Evolutionary conservation across 2,113 vertebrate species (phyloP).

Genomic region (Catagonus wagneri): DNA sequence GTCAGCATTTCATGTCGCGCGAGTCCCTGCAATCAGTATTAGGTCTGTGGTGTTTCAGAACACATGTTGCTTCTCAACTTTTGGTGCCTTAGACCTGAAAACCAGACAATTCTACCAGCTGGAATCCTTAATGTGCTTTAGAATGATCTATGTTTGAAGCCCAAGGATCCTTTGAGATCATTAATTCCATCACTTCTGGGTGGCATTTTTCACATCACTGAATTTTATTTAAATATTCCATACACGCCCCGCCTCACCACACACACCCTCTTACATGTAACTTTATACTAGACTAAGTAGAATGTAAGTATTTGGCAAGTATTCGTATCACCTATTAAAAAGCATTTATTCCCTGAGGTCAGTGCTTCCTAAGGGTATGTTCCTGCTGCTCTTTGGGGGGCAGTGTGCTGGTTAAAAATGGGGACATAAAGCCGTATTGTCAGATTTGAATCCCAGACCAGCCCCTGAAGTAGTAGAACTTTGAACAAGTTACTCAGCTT

Average conservation of each 20-base stretch:
- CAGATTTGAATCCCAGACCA: neutral
- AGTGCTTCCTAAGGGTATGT: neutral
- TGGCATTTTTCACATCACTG: neutral
- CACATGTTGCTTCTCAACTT: neutral
- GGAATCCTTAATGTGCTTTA: slow-evolving; percentile 23
- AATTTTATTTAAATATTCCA: neutral
- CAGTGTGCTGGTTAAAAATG: neutral
- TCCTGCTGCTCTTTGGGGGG: neutral
- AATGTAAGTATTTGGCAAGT: neutral
- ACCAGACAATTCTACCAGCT: neutral
- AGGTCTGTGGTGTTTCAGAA: neutral
- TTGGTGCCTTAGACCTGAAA: neutral
- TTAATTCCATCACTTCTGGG: neutral
- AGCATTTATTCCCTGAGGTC: neutral
- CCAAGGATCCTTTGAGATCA: neutral
- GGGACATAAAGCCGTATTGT: fast-evolving
- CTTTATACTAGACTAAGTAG: neutral
- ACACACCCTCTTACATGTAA: neutral
- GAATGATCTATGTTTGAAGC: neutral
- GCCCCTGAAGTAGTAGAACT: neutral
- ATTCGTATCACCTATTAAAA: neutral
- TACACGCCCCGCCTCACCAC: no score
- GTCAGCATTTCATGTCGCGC: neutral
- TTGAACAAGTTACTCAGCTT: neutral
- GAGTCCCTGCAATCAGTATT: neutral